Evolutionary conservation across 2,888 invertebrate species (phyloP).

Genomic region (Erebia aethiops): DNA sequence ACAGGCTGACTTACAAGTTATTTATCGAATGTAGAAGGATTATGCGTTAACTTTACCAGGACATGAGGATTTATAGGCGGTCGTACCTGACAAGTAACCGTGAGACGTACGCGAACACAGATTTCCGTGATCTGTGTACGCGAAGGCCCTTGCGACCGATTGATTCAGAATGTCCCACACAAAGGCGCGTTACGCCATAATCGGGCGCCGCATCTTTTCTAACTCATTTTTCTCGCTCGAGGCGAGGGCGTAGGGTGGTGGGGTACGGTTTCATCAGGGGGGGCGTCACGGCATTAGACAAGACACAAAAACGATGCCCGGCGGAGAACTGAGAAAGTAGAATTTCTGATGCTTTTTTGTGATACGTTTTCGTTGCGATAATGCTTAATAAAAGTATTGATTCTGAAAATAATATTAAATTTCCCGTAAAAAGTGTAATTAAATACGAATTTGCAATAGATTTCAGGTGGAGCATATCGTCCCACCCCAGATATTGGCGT

Average conservation of each 20-base stretch:
- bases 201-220: conserved; percentile 82
- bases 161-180: conserved; percentile 75
- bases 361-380: conserved; percentile 44
- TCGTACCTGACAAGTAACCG: conserved; percentile 57
- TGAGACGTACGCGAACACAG: conserved; percentile 53
- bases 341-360: conserved; percentile 67
- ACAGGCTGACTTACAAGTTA: conserved; percentile 3
- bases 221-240: conserved; percentile 82
- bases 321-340: conserved; percentile 73
- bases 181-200: conserved; percentile 78
- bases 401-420: conserved; percentile 14
- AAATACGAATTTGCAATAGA: too few relatives aligned
- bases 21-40: conserved; percentile 30
- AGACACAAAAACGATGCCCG: conserved; percentile 80
- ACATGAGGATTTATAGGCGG: conserved; percentile 49
- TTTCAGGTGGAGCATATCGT: too few relatives aligned
- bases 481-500: too few relatives aligned
- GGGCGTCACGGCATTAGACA: conserved; percentile 81
- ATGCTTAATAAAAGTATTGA: conserved; percentile 38
- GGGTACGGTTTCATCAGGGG: conserved; percentile 66
- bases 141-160: conserved; percentile 61
- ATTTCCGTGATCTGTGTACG: too few relatives aligned
- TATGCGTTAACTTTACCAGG: conserved; percentile 46
- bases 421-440: too few relatives aligned
- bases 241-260: conserved; percentile 54